A percentile compares a stretch with the other conserved stretches of the same genome.
phyloP scores from a whole-genome alignment of 2,888 invertebrate genomes.

The Pheosia gnoma region DNA sequence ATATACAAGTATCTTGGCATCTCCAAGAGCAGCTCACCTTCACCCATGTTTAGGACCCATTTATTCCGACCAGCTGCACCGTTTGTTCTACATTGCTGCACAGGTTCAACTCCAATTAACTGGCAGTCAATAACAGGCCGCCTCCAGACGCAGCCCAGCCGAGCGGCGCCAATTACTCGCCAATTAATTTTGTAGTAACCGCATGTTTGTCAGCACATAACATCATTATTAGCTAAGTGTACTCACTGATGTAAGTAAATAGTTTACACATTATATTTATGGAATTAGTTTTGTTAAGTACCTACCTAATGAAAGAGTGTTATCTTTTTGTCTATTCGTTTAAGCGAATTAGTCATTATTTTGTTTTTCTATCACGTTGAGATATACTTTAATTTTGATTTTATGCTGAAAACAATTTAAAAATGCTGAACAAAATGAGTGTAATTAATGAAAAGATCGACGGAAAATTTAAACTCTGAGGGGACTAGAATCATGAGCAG shows the following conservation, averaged over 20 bases:
- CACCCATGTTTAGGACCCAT: constrained; percentile 25
- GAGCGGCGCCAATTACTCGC: constrained; percentile 76
- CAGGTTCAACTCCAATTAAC: constrained; percentile 73
- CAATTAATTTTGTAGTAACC: constrained; percentile 80
- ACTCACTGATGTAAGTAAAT: not conserved
- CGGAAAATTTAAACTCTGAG: too few relatives aligned
- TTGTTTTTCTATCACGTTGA: too few relatives aligned
- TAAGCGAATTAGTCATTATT: too few relatives aligned
- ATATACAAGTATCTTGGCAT: not conserved
- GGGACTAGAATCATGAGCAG: too few relatives aligned
- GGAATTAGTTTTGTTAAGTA: too few relatives aligned
- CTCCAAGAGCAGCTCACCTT: not conserved
- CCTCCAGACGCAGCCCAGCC: constrained; percentile 71
- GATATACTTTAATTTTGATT: too few relatives aligned
- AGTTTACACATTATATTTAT: too few relatives aligned
- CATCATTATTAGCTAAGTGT: not conserved
- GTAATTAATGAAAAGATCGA: too few relatives aligned
- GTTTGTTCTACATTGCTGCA: constrained; percentile 62
- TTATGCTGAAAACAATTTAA: too few relatives aligned
- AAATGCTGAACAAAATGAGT: too few relatives aligned
- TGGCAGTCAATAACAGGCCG: constrained; percentile 76
- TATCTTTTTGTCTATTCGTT: too few relatives aligned
- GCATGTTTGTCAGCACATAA: not conserved
- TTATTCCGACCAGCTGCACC: constrained; percentile 51
- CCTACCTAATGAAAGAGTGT: too few relatives aligned